Evolutionary conservation across 2,888 invertebrate genomes (phyloP).

Genomic region (Hartigia nigra): DNA sequence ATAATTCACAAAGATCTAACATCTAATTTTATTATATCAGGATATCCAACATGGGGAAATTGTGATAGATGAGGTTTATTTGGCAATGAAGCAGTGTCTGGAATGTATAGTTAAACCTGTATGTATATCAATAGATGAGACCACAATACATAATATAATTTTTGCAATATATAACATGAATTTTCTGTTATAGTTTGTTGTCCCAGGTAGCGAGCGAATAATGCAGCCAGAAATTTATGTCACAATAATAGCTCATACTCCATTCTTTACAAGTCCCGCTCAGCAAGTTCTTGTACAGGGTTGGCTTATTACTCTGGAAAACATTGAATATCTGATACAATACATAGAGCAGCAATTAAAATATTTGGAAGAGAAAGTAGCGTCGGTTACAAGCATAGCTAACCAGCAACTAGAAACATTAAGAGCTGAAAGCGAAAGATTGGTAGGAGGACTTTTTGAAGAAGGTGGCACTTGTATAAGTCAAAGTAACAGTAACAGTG

Average conservation of each 20-base stretch:
- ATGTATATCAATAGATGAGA: conserved; percentile 41
- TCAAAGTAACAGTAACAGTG: conserved; percentile 62
- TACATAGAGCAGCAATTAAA: conserved; percentile 71
- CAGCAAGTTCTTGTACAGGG: conserved; percentile 81
- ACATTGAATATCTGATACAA: conserved; percentile 71
- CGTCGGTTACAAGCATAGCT: conserved; percentile 69
- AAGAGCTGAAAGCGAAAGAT: conserved; percentile 68
- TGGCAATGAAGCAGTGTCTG: conserved; percentile 69
- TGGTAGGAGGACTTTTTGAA: conserved; percentile 70
- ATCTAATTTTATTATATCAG: conserved; percentile 44
- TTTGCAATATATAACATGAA: neutral
- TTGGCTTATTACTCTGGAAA: conserved; percentile 72
- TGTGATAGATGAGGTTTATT: conserved; percentile 72
- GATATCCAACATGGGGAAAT: conserved; percentile 73
- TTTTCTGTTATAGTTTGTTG: conserved; percentile 68
- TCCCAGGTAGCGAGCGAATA: conserved; percentile 74
- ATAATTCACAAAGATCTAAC: neutral
- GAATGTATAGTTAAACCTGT: conserved; percentile 71
- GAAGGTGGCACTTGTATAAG: conserved; percentile 61
- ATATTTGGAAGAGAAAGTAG: conserved; percentile 72
- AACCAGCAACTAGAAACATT: conserved; percentile 70
- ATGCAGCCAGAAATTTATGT: conserved; percentile 78
- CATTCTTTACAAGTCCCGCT: conserved; percentile 76
- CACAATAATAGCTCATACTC: conserved; percentile 81
- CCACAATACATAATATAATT: neutral